Base-by-base conservation (phyloP, 2,797 vertebrate genomes). In the Sebastes miniatus region DNA sequence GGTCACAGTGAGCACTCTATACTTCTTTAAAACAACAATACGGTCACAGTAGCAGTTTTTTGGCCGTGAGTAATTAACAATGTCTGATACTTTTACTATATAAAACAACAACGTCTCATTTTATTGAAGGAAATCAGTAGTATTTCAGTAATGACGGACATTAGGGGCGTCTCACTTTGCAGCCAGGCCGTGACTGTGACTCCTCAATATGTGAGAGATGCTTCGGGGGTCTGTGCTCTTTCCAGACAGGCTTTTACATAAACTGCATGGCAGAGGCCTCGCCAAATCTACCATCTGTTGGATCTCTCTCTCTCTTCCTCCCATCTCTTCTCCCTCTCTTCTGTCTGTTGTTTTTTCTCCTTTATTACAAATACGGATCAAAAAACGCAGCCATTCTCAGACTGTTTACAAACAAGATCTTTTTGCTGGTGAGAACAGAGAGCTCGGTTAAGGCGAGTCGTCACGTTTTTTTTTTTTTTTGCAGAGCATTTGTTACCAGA, bases 231-330 rank as follows among this genome's bases (percentile, higher is more conserved):
- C 92, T 92, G 80, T 83, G 90, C 89, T 93, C 91, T 89, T 92
- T 94, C 91, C 89, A 94, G 87, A 94, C 91, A 93, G 91, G 84
- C 91, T 94, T 92, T 90, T 93, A 91, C 91, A 91, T 92, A 91
- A 90, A 93, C 90, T 89, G 91, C 92, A 89, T 91, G 90, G 91
- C 84, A 83, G 87, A 87, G 91, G 87, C 89, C 88, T 89, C 85
- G 93, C 93, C 93, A 95, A 94, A 93, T 91, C 90, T 82, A 94
- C 95, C 95, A 95, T 95, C 94, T 95, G 94, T 91, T 92, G 90
- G 89, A 88, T 91, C 83, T 76, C 86, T 92, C 83, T 76, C 65
- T 47, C 74, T 74, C 73, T 88, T 75, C 69, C 62, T 87, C 43
- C 88, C 12, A 56, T 88, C 78, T 71, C 67, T 64, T 80, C 72